phyloP scores from a whole-genome alignment of 1,140 invertebrate genomes.

The Bathynomus jamesi region DNA sequence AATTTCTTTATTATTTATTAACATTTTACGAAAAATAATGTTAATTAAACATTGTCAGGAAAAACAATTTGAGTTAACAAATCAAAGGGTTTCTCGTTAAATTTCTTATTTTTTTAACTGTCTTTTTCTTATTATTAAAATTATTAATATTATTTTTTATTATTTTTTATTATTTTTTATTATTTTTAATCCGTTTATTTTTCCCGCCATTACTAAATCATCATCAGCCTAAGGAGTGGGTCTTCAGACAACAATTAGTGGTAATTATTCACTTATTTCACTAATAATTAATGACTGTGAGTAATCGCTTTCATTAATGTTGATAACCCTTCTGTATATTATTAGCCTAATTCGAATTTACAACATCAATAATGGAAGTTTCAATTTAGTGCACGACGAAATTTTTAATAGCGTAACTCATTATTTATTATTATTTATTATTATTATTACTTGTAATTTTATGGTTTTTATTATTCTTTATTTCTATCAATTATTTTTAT shows the following conservation, averaged over 20 bases:
- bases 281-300: neutral
- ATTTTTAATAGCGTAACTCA: no score
- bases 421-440: neutral
- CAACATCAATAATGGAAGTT: no score
- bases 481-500: neutral
- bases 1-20: no score
- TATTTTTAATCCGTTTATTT: neutral
- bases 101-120: no score
- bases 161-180: neutral
- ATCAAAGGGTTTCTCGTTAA: no score
- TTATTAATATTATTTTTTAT: neutral
- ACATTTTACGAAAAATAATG: no score
- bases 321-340: neutral
- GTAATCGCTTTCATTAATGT: neutral
- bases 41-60: no score
- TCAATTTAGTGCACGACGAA: no score
- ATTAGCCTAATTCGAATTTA: neutral
- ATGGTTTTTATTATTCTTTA: neutral
- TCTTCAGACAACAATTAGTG: neutral
- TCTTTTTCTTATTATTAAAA: neutral
- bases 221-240: neutral
- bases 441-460: neutral
- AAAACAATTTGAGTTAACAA: no score
- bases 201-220: neutral
- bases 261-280: neutral